Percentiles rank a stretch among this genome's conserved stretches.
These are phyloP conservation scores for Acanthornis magna DNA, from an alignment of 2,797 vertebrate genomes.

Conservation along the genomic window DNA sequence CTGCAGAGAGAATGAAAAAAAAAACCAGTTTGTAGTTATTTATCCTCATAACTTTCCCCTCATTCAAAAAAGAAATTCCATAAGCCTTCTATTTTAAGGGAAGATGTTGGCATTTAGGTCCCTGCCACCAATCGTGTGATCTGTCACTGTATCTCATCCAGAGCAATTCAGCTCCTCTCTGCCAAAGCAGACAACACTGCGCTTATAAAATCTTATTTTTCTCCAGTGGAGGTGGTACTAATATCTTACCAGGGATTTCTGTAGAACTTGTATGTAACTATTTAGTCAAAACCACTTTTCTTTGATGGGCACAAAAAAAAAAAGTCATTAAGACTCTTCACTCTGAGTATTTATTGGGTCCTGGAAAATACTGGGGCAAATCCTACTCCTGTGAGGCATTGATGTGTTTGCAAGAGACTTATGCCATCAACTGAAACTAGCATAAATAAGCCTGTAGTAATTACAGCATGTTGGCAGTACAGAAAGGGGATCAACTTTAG, in stretches of 20 bases:
- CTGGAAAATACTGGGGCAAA: fast-evolving
- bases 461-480: background rate
- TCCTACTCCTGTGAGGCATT: background rate
- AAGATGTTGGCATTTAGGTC: background rate
- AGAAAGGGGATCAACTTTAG: background rate
- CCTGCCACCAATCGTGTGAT: background rate
- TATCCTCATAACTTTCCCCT: background rate
- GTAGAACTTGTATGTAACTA: background rate
- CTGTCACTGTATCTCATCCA: background rate
- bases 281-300: background rate
- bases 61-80: background rate
- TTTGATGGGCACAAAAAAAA: background rate
- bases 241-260: background rate
- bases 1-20: background rate
- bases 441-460: background rate
- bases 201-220: background rate
- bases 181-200: background rate
- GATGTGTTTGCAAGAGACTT: background rate
- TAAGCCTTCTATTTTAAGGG: background rate
- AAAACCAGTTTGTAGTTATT: background rate
- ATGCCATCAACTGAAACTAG: background rate
- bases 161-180: background rate
- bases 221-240: background rate
- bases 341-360: background rate
- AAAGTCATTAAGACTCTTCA: background rate